Conservation (phyloP, 2,888 invertebrate species). For the Tuberolachnus salignus region DNA sequence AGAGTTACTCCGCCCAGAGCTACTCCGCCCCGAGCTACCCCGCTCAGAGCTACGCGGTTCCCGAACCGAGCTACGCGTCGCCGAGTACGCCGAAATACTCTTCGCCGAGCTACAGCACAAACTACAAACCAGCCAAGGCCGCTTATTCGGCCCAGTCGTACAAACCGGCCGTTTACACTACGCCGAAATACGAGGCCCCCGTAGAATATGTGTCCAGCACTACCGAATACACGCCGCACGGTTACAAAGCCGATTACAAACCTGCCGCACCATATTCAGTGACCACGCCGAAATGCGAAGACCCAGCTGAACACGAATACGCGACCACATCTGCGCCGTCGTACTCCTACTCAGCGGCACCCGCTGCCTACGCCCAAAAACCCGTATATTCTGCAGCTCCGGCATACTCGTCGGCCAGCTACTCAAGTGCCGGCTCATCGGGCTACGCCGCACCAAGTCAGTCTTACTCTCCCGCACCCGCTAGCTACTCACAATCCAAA, state of each 20-base stretch:
- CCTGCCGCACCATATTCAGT: constrained; percentile 46
- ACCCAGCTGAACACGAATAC: constrained; percentile 48
- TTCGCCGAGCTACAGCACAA: constrained; percentile 22
- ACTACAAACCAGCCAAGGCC: constrained; percentile 42
- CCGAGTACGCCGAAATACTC: constrained; percentile 41
- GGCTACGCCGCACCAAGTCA: constrained; percentile 36
- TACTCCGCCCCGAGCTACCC: constrained; percentile 24
- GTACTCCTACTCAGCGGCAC: constrained; percentile 41
- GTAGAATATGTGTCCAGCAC: constrained; percentile 36
- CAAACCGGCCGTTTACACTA: constrained; percentile 41
- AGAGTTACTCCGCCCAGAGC: constrained; percentile 24
- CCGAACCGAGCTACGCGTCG: constrained; percentile 44
- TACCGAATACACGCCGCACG: constrained; percentile 43
- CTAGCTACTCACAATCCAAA: constrained; percentile 41
- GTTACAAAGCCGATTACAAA: constrained; percentile 50
- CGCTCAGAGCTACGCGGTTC: constrained; percentile 43
- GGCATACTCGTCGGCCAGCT: constrained; percentile 35
- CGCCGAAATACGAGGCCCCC: constrained; percentile 43
- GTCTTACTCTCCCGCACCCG: constrained; percentile 23
- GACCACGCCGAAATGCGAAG: constrained; percentile 52
- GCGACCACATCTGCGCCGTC: constrained; percentile 48
- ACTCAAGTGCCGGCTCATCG: constrained; percentile 26
- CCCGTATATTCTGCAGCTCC: constrained; percentile 45
- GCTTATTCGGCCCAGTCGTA: constrained; percentile 55
- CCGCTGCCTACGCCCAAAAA: constrained; percentile 26